Base-by-base conservation (phyloP, 2,797 vertebrate species). In the Dicrostonyx torquatus region DNA sequence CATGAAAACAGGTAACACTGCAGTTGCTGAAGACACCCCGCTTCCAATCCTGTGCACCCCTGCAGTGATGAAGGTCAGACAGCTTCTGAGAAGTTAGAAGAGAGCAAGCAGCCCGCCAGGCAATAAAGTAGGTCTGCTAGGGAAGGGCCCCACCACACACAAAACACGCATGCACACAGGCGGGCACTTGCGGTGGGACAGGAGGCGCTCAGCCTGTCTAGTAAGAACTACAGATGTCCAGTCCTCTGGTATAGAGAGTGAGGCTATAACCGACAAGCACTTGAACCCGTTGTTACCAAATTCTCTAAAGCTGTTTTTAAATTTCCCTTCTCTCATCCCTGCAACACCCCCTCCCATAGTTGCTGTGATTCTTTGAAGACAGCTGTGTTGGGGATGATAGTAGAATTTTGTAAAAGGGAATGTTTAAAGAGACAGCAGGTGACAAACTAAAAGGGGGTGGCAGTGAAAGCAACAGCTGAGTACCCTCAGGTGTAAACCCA, bases 1-100 rank as follows among this genome's bases (percentile, higher is more conserved):
- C 89, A 87, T 83, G 93, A 77, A 79, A 91, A 97, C 94, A 53
- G 66, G 93, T 66, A 94, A 91, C 70, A 86, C 26, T 73, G 26
- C 66, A 86, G 93, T 80, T 94, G 72, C 75, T 40, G 22, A 89
- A 85, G 91, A 68, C 77, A 45, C 31, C 45, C 78, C 72, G 75
- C 29, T 70, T 77, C 50, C 89, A 78, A 64, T 48, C 48, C 48
- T 26, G 14, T 40, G 40, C 53, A 45, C 60, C 20, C 86, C 86
- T 62, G 62, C 55, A 13, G 37, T 73, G 55, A 43, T 48, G 4
- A 91, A 53, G 53, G 53, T 22, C 91, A n/a, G 24, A 64, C n/a
- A 60, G 26, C 8, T 24, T 60, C 73, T 68, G 34, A 31, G 37
- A 45, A 55, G 26, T 17, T 20, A 50, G 58, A 60, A 68, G 34